Base-by-base conservation (phyloP, 1,140 invertebrate species). In the Monomorium pharaonis region DNA sequence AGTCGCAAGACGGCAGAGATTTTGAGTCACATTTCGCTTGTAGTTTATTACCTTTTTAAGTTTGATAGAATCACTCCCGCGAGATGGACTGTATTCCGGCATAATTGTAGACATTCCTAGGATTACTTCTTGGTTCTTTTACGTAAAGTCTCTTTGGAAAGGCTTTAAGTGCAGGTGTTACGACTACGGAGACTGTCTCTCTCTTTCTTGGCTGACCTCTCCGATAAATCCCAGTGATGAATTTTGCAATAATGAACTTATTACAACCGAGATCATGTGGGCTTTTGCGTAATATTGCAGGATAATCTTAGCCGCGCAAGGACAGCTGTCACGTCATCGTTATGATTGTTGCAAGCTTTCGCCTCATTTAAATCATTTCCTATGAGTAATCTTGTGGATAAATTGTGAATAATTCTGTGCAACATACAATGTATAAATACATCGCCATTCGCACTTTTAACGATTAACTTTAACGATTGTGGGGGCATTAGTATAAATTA, bases 301-400 rank as follows among this genome's bases (percentile, higher is more conserved):
- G 18, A 58, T 81, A 81, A 81, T 81, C 18, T 42, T 42, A 83
- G 21, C 7, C 10, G 14, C 18, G 14, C 78, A 83, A 83, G 78
- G 37, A 83, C 78, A 47, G 4, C n/a, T 47, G 6, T 58, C 27
- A 74, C 67, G 54, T 83, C 54, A 78, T 37, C 14, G 12, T 42
- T 33, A 7, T 6, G 37, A 37, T 37, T 37, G 37, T 37, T 37
- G 27, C 2, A 3, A 44, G 56, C 37, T 56, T 42, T 74, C 51
- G 4, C 14, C 54, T 72, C 14, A 44, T 72, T 72, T 72, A 18
- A 33, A 47, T 37, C 4, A 60, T 74, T 74, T 58, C 37, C 78
- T 67, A 14, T 67, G 21, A 47, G 1, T 21, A 67, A 67, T 47
- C 21, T 24, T 47, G 14, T 42, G 14, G 14, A 3, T 67, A 44